phyloP scores from a whole-genome alignment of 2,113 vertebrate species.

The Melanotaenia duboulayi region DNA sequence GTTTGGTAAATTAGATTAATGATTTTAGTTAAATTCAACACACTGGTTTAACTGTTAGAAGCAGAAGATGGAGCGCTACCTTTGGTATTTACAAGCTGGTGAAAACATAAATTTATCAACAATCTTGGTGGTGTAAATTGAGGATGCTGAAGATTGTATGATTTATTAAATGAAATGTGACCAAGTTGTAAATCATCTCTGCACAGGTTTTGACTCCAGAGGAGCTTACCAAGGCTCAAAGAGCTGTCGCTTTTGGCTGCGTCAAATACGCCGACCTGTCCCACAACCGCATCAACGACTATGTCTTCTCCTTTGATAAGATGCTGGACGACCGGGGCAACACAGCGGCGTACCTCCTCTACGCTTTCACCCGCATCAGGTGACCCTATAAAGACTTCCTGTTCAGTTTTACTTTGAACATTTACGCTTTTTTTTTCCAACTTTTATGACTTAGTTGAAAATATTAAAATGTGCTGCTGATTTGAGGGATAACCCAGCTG shows the following conservation, averaged over 20 bases:
- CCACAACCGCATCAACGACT: slow-evolving; percentile 96
- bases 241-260: slow-evolving; percentile 92
- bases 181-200: background rate
- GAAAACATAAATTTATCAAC: slow-evolving; percentile 26
- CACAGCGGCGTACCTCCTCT: slow-evolving; percentile 95
- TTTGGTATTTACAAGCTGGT: slow-evolving; percentile 35
- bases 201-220: slow-evolving; percentile 85
- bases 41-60: slow-evolving; percentile 12
- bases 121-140: slow-evolving; percentile 19
- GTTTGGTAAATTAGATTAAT: slow-evolving; percentile 43
- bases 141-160: background rate
- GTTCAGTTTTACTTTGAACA: too few relatives aligned
- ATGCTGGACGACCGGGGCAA: slow-evolving; percentile 98
- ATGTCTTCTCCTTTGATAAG: slow-evolving; percentile 98
- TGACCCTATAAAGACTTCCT: slow-evolving; percentile 42
- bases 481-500: too few relatives aligned
- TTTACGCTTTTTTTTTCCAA: too few relatives aligned
- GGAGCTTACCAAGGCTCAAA: slow-evolving; percentile 90
- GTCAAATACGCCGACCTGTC: slow-evolving; percentile 98
- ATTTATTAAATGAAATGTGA: slow-evolving; percentile 1
- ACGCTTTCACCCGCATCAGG: slow-evolving; percentile 97
- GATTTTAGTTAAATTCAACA: slow-evolving; percentile 46
- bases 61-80: slow-evolving; percentile 19
- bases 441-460: too few relatives aligned
- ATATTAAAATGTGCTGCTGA: too few relatives aligned